Conservation (phyloP, 2,797 vertebrate species). For the Paratrypauchen microcephalus region DNA sequence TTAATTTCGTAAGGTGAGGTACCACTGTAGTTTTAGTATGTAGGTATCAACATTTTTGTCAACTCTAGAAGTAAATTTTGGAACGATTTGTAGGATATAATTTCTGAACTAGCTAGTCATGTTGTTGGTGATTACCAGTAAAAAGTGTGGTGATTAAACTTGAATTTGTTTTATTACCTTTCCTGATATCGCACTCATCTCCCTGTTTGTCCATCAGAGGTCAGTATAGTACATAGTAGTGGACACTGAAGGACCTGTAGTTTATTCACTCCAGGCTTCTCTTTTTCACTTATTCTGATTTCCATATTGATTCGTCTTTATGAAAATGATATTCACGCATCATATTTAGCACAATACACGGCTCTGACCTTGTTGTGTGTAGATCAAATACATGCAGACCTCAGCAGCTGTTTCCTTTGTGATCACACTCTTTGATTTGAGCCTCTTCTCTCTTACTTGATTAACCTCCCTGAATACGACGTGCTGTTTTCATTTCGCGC, state of each 20-base stretch:
- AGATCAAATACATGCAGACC: constrained; percentile 65
- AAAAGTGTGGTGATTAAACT: not conserved
- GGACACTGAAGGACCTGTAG: not conserved
- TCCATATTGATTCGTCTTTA: constrained; percentile 24
- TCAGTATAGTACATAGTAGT: constrained; percentile 28
- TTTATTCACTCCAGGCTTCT: not conserved
- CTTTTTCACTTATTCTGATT: constrained; percentile 9
- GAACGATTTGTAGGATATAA: no score
- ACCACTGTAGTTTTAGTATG: no score
- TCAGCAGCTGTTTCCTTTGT: constrained; percentile 62
- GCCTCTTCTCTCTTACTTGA: constrained; percentile 45
- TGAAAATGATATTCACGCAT: constrained; percentile 28
- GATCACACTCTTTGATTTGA: constrained; percentile 62
- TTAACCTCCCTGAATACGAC: constrained; percentile 40
- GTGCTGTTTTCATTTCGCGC: constrained; percentile 44
- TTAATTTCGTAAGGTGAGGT: no score
- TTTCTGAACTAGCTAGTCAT: no score
- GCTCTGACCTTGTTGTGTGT: constrained; percentile 30
- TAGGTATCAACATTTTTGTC: no score
- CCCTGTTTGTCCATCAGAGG: constrained; percentile 46
- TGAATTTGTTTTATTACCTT: not conserved
- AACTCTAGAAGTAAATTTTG: no score
- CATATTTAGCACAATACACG: constrained; percentile 28
- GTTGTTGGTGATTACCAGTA: no score
- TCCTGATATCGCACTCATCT: not conserved